A percentile compares a stretch with the other conserved stretches of the same genome.
Evolutionary conservation across 2,113 vertebrate genomes (phyloP).

Genomic region (Calyptomena viridis): DNA sequence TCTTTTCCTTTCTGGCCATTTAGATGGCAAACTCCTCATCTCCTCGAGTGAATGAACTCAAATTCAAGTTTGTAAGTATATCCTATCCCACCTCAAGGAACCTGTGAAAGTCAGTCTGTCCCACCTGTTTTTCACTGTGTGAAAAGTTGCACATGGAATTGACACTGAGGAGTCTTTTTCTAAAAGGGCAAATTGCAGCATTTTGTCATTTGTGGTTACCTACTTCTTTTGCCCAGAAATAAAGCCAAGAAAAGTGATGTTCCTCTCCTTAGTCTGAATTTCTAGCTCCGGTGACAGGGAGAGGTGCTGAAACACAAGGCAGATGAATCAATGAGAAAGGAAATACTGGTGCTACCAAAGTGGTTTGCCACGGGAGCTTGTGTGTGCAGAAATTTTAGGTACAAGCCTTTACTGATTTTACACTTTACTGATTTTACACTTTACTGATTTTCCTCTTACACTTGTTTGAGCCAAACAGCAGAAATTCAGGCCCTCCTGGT

Average conservation of each 20-base stretch:
- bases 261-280: background rate
- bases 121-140: background rate
- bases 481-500: background rate
- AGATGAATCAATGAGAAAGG: background rate
- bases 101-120: background rate
- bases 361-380: background rate
- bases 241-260: background rate
- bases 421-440: background rate
- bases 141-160: background rate
- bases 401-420: background rate
- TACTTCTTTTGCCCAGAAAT: background rate
- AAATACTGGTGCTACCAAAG: background rate
- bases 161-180: background rate
- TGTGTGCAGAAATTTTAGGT: constrained; percentile 4
- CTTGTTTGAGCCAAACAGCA: background rate
- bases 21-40: background rate
- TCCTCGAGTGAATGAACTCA: background rate
- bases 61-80: background rate
- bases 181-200: background rate
- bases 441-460: background rate
- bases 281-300: background rate
- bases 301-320: background rate
- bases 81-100: background rate
- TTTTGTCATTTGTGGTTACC: background rate
- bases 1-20: background rate